Base-by-base conservation (phyloP, 2,797 vertebrate genomes). In the Phrynocephalus vlangalii region DNA sequence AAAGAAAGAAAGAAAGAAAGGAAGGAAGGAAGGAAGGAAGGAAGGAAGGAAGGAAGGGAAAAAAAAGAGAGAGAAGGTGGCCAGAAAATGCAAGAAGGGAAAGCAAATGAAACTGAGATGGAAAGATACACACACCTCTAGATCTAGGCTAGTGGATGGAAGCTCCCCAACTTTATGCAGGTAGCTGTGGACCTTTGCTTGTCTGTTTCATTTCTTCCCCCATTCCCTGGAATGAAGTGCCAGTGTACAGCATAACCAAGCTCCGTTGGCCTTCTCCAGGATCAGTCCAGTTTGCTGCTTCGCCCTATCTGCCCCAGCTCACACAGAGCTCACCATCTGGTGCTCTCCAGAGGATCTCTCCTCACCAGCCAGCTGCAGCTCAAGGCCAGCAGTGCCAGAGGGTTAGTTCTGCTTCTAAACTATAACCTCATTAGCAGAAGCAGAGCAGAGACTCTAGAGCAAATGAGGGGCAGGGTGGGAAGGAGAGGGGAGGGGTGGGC, bases 291-390 rank as follows among this genome's bases (percentile, higher is more conserved):
- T 70, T 90, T 68, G 67, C 70, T 38, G 80, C 71, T 91, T 88
- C 3, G 0, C 28, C n/a, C 70, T n/a, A 18, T 7, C 68, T 83
- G 24, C 28, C 9, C 75, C 81, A 28, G 81, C 20, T 28, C 83
- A 38, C 81, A 76, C 16, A 13, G 0, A 0, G 85, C 80, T 87
- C 4, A 0, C 94, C 93, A 93, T 93, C 92, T 94, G 93, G 91
- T 88, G 33, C 73, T 1, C 82, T 76, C 73, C 66, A 89, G 90
- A 94, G 90, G 48, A 73, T 83, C 85, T 56, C 26, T 3, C 71
- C 84, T 87, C 1, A 9, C 83, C 89, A 76, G 78, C 1, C 0
- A 0, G 9, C 87, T 68, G 75, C 63, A 81, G 91, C 82, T 87
- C 68, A 89, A 83, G 76, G 28, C 63, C 8, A 15, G 73, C 26